phyloP scores from a whole-genome alignment of 30 jellyfish, hydroid and myxozoan genomes.

The Calvadosia cruxmelitensis region DNA sequence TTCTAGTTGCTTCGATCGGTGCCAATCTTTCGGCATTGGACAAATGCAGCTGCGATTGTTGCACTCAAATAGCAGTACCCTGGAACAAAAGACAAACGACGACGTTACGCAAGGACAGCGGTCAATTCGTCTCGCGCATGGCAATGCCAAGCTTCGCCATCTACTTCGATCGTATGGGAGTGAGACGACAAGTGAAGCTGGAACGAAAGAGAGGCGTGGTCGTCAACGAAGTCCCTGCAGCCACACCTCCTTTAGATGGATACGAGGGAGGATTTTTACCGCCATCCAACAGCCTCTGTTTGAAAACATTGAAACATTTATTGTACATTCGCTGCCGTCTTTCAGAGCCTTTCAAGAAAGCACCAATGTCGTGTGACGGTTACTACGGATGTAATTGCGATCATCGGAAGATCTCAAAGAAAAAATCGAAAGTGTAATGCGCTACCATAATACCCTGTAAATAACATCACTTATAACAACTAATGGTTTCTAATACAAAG shows the following conservation, averaged over 20 bases:
- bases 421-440: neutral
- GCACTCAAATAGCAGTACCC: neutral
- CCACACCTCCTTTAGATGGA: neutral
- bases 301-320: neutral
- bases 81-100: neutral
- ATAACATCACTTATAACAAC: no score
- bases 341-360: neutral
- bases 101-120: neutral
- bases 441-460: no score
- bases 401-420: neutral
- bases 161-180: slow-evolving; percentile 1
- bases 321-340: neutral
- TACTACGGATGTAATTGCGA: neutral
- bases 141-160: neutral
- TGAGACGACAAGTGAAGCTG: neutral
- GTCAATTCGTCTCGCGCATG: neutral
- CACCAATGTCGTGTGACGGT: neutral
- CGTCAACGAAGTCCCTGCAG: neutral
- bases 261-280: slow-evolving; percentile 1
- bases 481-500: no score
- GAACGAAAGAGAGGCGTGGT: neutral
- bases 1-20: neutral
- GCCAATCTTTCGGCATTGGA: neutral
- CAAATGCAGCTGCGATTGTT: neutral
- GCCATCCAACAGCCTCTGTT: neutral